These are phyloP conservation scores for Acronicta aceris DNA, from an alignment of 2,888 invertebrate species.

Conservation along the genomic window DNA sequence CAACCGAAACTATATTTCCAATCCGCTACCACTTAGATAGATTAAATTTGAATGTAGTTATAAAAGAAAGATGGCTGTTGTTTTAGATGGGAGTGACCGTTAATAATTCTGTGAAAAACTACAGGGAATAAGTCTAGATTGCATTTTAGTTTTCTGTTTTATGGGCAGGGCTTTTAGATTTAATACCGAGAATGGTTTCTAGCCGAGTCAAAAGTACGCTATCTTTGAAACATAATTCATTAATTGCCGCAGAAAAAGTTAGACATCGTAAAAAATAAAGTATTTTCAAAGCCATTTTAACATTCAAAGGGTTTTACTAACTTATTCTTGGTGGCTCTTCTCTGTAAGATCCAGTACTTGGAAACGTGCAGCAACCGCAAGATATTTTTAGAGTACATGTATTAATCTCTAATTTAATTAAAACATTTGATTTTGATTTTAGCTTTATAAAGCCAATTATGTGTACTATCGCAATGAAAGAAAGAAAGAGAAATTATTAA, in stretches of 20 bases:
- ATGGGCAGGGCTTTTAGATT: conserved; percentile 37
- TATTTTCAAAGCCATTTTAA: conserved; percentile 14
- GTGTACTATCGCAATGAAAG: too few relatives aligned
- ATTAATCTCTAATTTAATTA: too few relatives aligned
- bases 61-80: conserved; percentile 62
- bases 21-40: conserved; percentile 76
- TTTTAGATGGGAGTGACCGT: conserved; percentile 46
- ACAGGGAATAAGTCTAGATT: conserved; percentile 24
- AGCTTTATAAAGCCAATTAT: too few relatives aligned
- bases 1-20: conserved; percentile 69
- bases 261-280: conserved; percentile 30
- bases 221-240: conserved; percentile 23
- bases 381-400: too few relatives aligned
- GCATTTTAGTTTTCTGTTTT: conserved; percentile 19
- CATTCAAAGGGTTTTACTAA: neutral
- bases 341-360: too few relatives aligned
- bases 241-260: conserved; percentile 11
- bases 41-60: conserved; percentile 82
- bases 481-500: too few relatives aligned
- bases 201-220: conserved; percentile 22
- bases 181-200: conserved; percentile 34
- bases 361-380: too few relatives aligned
- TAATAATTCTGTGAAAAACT: conserved; percentile 44
- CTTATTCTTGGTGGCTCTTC: too few relatives aligned
- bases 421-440: too few relatives aligned